Conservation (phyloP, 2,888 invertebrate species). For the Rhagophthalmus giganteus region DNA sequence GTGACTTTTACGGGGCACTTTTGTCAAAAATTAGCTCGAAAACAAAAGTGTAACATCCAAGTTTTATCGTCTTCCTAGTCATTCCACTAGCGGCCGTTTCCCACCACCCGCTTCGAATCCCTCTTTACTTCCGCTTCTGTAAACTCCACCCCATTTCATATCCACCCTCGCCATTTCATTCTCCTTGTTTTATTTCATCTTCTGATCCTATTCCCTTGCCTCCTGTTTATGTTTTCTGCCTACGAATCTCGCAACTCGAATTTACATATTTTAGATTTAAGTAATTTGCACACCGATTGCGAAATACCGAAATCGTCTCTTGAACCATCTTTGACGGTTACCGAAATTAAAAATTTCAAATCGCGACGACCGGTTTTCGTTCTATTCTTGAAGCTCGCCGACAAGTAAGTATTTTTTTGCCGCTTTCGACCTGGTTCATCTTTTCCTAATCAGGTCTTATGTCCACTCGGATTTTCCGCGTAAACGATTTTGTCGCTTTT, state of each 20-base stretch:
- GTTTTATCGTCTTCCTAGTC: conserved; percentile 36
- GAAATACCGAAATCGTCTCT: conserved; percentile 27
- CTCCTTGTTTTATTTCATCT: conserved; percentile 57
- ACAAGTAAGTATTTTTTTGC: conserved; percentile 27
- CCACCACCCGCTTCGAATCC: conserved; percentile 53
- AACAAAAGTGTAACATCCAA: conserved; percentile 43
- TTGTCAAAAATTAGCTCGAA: conserved; percentile 42
- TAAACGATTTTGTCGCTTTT: conserved; percentile 33
- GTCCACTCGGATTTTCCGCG: conserved; percentile 35
- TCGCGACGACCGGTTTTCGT: conserved; percentile 36
- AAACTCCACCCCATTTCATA: conserved; percentile 59
- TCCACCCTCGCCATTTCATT: conserved; percentile 56
- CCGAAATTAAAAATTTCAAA: conserved; percentile 27
- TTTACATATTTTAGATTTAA: conserved; percentile 55
- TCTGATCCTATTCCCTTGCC: conserved; percentile 46
- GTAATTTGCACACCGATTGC: conserved; percentile 36
- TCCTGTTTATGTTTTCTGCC: conserved; percentile 43
- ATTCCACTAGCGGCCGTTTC: conserved; percentile 40
- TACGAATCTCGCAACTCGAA: conserved; percentile 48
- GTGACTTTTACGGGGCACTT: conserved; percentile 27
- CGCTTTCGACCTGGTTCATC: conserved; percentile 33
- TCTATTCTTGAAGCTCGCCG: conserved; percentile 19
- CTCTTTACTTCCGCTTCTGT: conserved; percentile 64
- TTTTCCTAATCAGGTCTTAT: conserved; percentile 37
- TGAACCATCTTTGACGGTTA: conserved; percentile 22